A percentile compares a stretch with the other conserved stretches of the same genome.
These are phyloP conservation scores for Eueremaeus valkanovi DNA, from an alignment of 2,888 invertebrate species.

Conservation along the genomic window DNA sequence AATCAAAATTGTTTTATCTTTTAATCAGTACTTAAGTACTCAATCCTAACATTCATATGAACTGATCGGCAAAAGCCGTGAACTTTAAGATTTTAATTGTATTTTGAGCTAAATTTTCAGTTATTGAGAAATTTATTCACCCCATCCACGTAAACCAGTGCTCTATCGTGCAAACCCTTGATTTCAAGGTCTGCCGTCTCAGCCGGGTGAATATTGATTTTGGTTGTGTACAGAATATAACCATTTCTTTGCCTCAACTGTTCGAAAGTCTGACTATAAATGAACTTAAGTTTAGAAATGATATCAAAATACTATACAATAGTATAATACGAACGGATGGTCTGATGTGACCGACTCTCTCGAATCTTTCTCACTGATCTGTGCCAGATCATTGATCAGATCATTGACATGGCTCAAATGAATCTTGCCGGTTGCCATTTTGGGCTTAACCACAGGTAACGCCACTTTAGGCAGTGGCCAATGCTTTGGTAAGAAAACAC, in stretches of 20 bases:
- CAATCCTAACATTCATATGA: no score
- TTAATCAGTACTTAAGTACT: no score
- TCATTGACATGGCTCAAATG: slow-evolving; percentile 4
- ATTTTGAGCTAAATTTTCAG: no score
- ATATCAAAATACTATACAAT: no score
- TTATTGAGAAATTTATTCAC: no score
- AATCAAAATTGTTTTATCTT: no score
- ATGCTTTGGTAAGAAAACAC: no score
- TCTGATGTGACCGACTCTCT: not conserved
- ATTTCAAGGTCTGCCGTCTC: slow-evolving; percentile 57
- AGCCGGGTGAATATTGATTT: slow-evolving; percentile 51
- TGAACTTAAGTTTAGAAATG: no score
- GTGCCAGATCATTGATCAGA: slow-evolving; percentile 33
- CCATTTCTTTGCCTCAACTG: slow-evolving; percentile 54
- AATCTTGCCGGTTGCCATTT: slow-evolving; percentile 38
- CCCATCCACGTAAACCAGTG: slow-evolving; percentile 64
- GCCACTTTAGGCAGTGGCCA: slow-evolving; percentile 29
- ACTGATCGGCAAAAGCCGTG: no score
- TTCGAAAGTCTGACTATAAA: slow-evolving; percentile 43
- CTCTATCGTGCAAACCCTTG: slow-evolving; percentile 63
- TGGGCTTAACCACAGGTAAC: slow-evolving; percentile 14
- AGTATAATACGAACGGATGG: no score
- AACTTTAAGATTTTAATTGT: no score
- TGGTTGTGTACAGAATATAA: slow-evolving; percentile 63
- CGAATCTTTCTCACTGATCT: no score